phyloP scores from a whole-genome alignment of 2,797 vertebrate genomes.

The Chiloscyllium punctatum region DNA sequence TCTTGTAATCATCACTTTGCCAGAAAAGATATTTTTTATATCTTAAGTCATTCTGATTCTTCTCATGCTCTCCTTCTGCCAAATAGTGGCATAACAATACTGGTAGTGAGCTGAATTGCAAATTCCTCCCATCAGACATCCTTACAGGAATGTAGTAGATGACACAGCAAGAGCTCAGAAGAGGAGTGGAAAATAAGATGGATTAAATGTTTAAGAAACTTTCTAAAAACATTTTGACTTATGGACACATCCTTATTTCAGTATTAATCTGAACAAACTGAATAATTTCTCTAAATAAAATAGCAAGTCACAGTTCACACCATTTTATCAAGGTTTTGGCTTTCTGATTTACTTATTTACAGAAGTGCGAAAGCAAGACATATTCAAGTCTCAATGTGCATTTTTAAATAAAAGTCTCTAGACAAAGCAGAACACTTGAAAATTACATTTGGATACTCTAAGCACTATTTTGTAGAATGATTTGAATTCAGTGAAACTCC shows the following conservation, averaged over 20 bases:
- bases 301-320: background rate
- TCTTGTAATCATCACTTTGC: background rate
- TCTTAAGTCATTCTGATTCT: background rate
- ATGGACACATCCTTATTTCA: background rate
- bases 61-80: background rate
- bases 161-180: background rate
- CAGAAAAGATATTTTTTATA: background rate
- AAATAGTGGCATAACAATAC: background rate
- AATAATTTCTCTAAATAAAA: background rate
- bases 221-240: background rate
- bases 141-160: background rate
- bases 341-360: background rate
- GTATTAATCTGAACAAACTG: background rate
- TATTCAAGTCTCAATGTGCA: conserved; percentile 1
- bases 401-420: background rate
- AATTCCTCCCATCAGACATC: background rate
- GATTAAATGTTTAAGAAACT: background rate
- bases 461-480: background rate
- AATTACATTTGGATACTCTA: conserved; percentile 1
- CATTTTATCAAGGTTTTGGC: background rate
- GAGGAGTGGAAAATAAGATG: background rate
- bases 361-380: background rate
- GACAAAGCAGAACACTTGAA: background rate
- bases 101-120: too few relatives aligned
- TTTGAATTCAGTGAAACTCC: background rate